Evolutionary conservation across 1,140 invertebrate species (phyloP), one percentile per base, ranked within the genome.

Genomic region (Drosophila obscura): DNA sequence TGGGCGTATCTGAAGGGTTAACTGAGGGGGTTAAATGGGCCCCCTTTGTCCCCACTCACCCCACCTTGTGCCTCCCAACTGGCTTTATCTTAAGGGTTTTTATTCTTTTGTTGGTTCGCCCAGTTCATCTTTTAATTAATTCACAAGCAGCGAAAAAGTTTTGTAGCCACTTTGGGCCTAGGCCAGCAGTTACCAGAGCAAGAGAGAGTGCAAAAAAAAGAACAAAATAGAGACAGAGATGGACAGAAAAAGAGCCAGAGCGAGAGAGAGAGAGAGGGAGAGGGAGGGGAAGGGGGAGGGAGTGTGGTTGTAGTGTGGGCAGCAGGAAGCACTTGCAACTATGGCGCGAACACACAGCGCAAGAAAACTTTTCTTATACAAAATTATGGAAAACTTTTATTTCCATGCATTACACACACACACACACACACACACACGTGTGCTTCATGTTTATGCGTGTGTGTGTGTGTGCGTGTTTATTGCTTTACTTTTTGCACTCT

Each of bases 61-160:
- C 35, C 35, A 39, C 11, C 35, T 39, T 5, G 35, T 28, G 16
- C 19, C 19, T 1, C 19, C n/a, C n/a, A n/a, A 6, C 26, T 2
- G 35, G 35, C 50, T 45, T 58, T 50, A 69, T 69, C 66, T 57
- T 41, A 16, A 44, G 51, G 15, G 48, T 44, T 61, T 59, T 72
- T 77, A 60, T 60, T 78, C 73, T 73, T 81, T 83, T 77, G 64
- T 79, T 60, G 39, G 79, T 49, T 67, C 77, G 82, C 61, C 73
- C 81, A 85, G 81, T 87, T 85, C 81, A 85, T 87, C 81, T 85
- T 85, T 87, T 85, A 85, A 85, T 85, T 85, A 85, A 85, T 85
- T 85, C 81, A 85, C 81, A 84, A 84, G 81, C 67, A 80, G 80
- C 71, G 71, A 57, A 80, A 85, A 85, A 85, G 61, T 85, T 87